These are phyloP conservation scores for Drosophila funebris DNA, from an alignment of 1,140 invertebrate genomes.

Conservation along the genomic window DNA sequence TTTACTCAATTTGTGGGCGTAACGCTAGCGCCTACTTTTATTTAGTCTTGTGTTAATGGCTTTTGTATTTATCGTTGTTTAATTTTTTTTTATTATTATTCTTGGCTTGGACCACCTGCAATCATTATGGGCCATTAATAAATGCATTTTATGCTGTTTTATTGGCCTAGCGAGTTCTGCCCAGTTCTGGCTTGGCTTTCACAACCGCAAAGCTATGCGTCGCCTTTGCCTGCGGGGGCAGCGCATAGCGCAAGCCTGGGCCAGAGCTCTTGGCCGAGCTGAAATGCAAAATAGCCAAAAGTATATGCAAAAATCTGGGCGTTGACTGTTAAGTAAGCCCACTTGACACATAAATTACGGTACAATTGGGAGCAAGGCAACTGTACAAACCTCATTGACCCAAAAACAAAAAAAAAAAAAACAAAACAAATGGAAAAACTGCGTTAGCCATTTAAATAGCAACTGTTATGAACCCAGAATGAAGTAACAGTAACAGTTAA, in stretches of 20 bases:
- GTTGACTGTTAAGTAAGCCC: constrained; percentile 34
- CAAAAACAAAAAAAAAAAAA: constrained; percentile 4
- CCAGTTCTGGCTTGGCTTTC: constrained; percentile 61
- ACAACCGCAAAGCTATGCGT: constrained; percentile 53
- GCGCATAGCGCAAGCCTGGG: constrained; percentile 51
- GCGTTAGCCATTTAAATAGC: neutral
- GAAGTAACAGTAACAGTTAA: constrained; percentile 13
- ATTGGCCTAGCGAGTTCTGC: constrained; percentile 26
- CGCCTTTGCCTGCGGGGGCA: constrained; percentile 63
- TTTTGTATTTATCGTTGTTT: constrained; percentile 21
- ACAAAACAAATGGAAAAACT: neutral
- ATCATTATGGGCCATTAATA: constrained; percentile 66
- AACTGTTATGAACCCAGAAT: constrained; percentile 2
- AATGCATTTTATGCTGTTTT: constrained; percentile 62
- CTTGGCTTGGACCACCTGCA: constrained; percentile 63
- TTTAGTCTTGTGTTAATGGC: constrained; percentile 11
- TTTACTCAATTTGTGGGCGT: constrained; percentile 73
- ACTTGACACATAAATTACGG: constrained; percentile 51
- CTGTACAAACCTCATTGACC: constrained; percentile 31
- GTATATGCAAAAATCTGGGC: constrained; percentile 20
- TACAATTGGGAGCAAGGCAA: constrained; percentile 33
- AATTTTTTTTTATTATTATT: constrained; percentile 1
- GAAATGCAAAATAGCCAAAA: constrained; percentile 62
- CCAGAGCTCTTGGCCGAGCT: constrained; percentile 52
- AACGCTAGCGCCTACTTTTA: constrained; percentile 26